These are phyloP conservation scores for Hemiscyllium ocellatum DNA, from an alignment of 2,113 vertebrate species.

Conservation along the genomic window DNA sequence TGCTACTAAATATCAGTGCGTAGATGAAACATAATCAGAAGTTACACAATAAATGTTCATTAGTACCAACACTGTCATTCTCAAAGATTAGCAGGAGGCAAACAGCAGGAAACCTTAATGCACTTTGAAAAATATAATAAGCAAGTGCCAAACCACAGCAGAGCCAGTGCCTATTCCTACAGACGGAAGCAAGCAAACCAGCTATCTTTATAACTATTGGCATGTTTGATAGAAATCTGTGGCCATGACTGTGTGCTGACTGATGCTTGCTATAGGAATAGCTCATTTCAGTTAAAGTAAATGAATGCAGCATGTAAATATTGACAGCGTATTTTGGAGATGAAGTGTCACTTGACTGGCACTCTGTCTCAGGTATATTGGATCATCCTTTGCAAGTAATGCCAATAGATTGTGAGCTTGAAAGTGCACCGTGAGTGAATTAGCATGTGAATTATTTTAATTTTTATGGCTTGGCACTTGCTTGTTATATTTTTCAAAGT, in stretches of 20 bases:
- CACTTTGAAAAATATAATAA: neutral
- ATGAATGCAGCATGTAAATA: neutral
- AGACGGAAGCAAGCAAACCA: neutral
- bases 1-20: neutral
- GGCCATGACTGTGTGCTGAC: neutral
- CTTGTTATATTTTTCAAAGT: neutral
- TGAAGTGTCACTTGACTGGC: neutral
- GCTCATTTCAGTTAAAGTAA: conserved; percentile 12
- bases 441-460: neutral
- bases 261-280: neutral
- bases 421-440: neutral
- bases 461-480: neutral
- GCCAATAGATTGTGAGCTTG: neutral
- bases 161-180: neutral
- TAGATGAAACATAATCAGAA: neutral
- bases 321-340: neutral
- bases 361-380: neutral
- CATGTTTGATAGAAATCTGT: neutral
- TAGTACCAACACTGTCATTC: neutral
- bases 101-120: neutral
- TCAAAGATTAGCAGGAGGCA: neutral
- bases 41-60: neutral
- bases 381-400: neutral
- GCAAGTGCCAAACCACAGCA: neutral
- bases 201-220: neutral